phyloP scores from a whole-genome alignment of 2,888 invertebrate species.

The Plemyria rubiginata region DNA sequence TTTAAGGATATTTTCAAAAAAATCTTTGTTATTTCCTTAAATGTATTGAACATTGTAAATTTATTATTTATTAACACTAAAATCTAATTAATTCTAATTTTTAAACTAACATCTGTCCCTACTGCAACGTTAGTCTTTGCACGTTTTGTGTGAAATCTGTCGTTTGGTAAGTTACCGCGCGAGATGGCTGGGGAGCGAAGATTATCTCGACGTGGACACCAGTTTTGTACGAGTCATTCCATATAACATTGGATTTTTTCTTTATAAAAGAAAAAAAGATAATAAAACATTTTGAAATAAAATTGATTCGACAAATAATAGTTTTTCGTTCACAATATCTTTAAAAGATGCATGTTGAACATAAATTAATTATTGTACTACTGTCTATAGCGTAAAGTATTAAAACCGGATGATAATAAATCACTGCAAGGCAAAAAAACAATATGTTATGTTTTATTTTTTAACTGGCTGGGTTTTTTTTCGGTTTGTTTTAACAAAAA shows the following conservation, averaged over 20 bases:
- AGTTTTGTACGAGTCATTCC: not conserved
- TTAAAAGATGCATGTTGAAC: not conserved
- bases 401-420: constrained; percentile 52
- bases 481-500: no score
- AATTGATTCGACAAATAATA: no score
- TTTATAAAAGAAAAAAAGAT: no score
- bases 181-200: constrained; percentile 9
- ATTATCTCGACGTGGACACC: constrained; percentile 13
- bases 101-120: no score
- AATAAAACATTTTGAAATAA: no score
- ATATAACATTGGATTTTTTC: no score
- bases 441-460: constrained; percentile 23
- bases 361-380: not conserved
- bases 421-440: constrained; percentile 45
- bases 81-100: no score
- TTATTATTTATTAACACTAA: no score
- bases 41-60: no score
- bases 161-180: constrained; percentile 2
- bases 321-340: not conserved
- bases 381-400: constrained; percentile 38
- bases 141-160: constrained; percentile 6
- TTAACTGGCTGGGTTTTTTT: no score
- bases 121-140: not conserved
- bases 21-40: no score
- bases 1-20: no score